Conservation (phyloP, 2,113 vertebrate genomes). For the Plestiodon gilberti region DNA sequence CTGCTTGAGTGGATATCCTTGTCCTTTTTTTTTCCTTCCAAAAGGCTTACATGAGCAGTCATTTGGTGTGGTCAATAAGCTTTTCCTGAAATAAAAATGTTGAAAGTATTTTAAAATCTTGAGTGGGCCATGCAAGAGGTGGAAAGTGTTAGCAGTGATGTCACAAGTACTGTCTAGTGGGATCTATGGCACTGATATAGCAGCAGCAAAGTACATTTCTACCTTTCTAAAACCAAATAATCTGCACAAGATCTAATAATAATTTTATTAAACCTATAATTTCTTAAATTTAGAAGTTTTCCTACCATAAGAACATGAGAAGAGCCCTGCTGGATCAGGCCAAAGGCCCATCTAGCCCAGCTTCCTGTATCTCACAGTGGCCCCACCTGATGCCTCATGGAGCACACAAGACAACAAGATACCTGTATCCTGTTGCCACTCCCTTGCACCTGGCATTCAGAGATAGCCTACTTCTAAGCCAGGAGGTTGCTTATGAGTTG, state of each 20-base stretch:
- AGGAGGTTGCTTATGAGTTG: no score
- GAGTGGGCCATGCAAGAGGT: background rate
- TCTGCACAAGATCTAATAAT: no score
- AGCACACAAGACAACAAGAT: no score
- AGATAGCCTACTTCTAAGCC: no score
- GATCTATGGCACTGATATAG: background rate
- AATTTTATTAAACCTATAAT: background rate
- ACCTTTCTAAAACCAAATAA: background rate
- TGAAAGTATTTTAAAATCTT: background rate
- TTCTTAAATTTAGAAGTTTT: background rate
- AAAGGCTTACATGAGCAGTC: background rate
- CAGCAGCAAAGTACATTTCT: background rate
- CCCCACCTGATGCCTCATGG: no score
- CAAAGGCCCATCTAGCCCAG: no score
- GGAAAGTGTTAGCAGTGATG: background rate
- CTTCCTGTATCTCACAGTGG: no score
- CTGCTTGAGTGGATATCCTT: background rate
- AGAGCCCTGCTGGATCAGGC: no score
- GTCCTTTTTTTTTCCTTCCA: background rate
- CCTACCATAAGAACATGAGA: no score
- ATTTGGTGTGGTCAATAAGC: background rate
- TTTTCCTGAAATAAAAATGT: background rate
- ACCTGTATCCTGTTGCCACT: no score
- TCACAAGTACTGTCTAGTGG: background rate
- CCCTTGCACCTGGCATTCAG: no score